Evolutionary conservation across 2,113 vertebrate species (phyloP).

Genomic region (Dipodomys merriami): DNA sequence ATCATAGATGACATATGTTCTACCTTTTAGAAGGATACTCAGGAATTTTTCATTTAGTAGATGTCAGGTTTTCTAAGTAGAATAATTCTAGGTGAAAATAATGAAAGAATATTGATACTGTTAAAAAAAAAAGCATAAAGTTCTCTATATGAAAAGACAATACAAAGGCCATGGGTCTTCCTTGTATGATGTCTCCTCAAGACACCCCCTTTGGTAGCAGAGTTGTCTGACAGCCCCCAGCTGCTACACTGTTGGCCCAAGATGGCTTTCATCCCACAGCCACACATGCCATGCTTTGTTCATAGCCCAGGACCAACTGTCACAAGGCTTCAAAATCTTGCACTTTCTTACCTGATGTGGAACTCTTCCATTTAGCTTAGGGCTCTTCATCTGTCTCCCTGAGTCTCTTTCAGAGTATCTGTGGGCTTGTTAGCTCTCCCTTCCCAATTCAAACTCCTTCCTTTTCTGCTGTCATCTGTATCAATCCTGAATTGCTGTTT

Average conservation of each 20-base stretch:
- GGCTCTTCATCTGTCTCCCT: background rate
- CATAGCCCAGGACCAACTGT: background rate
- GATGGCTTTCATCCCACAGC: background rate
- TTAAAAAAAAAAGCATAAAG: background rate
- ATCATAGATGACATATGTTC: background rate
- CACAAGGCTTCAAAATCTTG: background rate
- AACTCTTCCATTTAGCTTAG: background rate
- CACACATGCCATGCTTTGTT: background rate
- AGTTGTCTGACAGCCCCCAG: background rate
- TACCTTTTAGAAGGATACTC: background rate
- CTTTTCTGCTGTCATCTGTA: background rate
- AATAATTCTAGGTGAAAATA: background rate
- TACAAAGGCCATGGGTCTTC: background rate
- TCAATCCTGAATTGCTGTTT: background rate
- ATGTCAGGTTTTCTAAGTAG: background rate
- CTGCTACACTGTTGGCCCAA: background rate
- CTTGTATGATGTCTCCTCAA: background rate
- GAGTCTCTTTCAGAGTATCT: background rate
- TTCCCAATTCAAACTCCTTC: fast-evolving
- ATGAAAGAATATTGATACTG: background rate
- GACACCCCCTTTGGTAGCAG: background rate
- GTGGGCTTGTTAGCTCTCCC: background rate
- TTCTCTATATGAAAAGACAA: background rate
- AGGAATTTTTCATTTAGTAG: background rate
- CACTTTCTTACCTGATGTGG: background rate